phyloP scores from a whole-genome alignment of 2,113 vertebrate species.

The Carassius auratus region DNA sequence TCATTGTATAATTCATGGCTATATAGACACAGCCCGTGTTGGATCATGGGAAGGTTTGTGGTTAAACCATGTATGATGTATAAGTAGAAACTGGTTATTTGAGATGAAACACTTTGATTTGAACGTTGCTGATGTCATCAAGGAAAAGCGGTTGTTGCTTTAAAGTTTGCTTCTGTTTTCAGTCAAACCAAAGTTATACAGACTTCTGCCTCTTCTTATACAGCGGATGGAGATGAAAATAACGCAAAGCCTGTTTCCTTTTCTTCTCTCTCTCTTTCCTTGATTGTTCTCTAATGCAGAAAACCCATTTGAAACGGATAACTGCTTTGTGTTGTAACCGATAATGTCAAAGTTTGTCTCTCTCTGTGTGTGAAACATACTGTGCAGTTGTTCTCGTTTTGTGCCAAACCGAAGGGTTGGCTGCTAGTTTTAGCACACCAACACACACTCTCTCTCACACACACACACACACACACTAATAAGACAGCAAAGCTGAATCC shows the following conservation, averaged over 20 bases:
- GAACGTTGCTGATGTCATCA: slow-evolving; percentile 72
- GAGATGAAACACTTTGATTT: slow-evolving; percentile 58
- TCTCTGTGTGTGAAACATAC: slow-evolving; percentile 87
- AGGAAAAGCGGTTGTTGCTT: slow-evolving; percentile 79
- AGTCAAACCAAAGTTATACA: slow-evolving; percentile 99
- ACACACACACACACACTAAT: slow-evolving; percentile 77
- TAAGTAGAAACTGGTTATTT: slow-evolving; percentile 63
- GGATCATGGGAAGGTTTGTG: slow-evolving; percentile 39
- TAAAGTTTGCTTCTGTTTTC: slow-evolving; percentile 87
- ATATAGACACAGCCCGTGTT: slow-evolving; percentile 48
- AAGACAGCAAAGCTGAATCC: slow-evolving; percentile 82
- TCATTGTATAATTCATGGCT: slow-evolving; percentile 62
- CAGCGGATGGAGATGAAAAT: slow-evolving; percentile 88
- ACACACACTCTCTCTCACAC: slow-evolving; percentile 63
- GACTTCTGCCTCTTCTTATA: slow-evolving; percentile 99
- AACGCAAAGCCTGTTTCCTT: slow-evolving; percentile 78
- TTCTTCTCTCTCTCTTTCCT: slow-evolving; percentile 18
- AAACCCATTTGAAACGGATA: slow-evolving; percentile 79
- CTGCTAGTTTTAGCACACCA: slow-evolving; percentile 80
- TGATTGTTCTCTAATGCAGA: slow-evolving; percentile 76
- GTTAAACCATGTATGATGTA: slow-evolving; percentile 49
- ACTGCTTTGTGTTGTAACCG: slow-evolving; percentile 82
- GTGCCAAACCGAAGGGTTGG: slow-evolving; percentile 88
- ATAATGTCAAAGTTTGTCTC: slow-evolving; percentile 81
- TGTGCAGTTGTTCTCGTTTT: slow-evolving; percentile 88